Conservation (phyloP, 2,888 invertebrate species). For the Erebia aethiops region DNA sequence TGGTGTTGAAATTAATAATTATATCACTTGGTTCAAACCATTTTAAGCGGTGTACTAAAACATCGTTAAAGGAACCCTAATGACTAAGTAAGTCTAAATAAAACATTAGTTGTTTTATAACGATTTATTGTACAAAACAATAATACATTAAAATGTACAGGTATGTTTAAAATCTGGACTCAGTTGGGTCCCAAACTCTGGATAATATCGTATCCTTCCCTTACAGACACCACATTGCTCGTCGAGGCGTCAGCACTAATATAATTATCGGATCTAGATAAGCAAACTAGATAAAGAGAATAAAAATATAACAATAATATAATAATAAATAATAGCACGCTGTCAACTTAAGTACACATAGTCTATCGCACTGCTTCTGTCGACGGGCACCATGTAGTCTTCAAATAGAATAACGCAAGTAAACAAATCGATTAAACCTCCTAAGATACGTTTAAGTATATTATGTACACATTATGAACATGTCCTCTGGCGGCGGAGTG, state of each 20-base stretch:
- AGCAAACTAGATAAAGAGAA: slow-evolving; percentile 80
- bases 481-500: slow-evolving; percentile 68
- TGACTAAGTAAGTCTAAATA: slow-evolving; percentile 43
- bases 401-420: slow-evolving; percentile 80
- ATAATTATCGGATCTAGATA: slow-evolving; percentile 79
- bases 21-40: no score
- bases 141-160: slow-evolving; percentile 85
- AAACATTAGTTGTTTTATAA: slow-evolving; percentile 79
- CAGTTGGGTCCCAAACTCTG: slow-evolving; percentile 77
- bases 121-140: slow-evolving; percentile 85
- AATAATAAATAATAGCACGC: slow-evolving; percentile 77
- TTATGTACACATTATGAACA: slow-evolving; percentile 83
- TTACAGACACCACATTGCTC: slow-evolving; percentile 83
- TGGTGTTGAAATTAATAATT: no score
- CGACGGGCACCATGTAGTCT: slow-evolving; percentile 83
- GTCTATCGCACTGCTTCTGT: slow-evolving; percentile 80
- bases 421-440: slow-evolving; percentile 81
- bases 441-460: slow-evolving; percentile 79
- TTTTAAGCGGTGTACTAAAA: no score
- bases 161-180: slow-evolving; percentile 83
- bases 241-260: slow-evolving; percentile 82
- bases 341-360: slow-evolving; percentile 82
- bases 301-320: slow-evolving; percentile 78
- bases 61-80: not conserved
- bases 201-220: slow-evolving; percentile 80